phyloP scores from a whole-genome alignment of 64 coral and sea anemone species.

The Astreopora myriophthalma region DNA sequence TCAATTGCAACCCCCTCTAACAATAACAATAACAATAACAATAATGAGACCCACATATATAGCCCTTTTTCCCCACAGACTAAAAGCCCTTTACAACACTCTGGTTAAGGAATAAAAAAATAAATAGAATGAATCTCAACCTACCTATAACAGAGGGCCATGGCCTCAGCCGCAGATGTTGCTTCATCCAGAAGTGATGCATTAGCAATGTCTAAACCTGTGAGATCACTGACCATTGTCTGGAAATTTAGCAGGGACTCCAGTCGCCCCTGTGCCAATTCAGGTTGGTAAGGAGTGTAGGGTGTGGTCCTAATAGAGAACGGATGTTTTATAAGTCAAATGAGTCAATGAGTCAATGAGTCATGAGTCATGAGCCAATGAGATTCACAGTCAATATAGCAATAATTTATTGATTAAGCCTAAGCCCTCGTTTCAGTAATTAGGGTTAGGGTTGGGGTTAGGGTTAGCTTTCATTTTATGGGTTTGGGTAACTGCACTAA shows the following conservation, averaged over 20 bases:
- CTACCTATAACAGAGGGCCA: constrained; percentile 94
- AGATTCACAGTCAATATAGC: constrained; percentile 1
- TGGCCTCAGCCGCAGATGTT: constrained; percentile 94
- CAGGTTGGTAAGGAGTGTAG: constrained; percentile 98
- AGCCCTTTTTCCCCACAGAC: neutral
- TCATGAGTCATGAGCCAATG: neutral
- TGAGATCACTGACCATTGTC: constrained; percentile 97
- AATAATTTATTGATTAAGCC: no score
- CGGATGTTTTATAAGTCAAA: no score
- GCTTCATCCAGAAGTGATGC: constrained; percentile 95
- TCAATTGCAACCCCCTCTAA: no score
- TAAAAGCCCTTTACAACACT: no score
- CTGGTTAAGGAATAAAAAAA: neutral
- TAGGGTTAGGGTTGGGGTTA: no score
- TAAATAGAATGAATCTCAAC: neutral
- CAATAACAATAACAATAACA: no score
- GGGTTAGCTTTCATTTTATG: no score
- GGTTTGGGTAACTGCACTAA: no score
- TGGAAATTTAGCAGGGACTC: constrained; percentile 97
- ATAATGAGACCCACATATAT: no score
- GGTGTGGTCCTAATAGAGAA: constrained; percentile 78
- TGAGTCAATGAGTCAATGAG: neutral
- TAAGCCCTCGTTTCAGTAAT: no score
- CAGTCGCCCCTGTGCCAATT: constrained; percentile 92
- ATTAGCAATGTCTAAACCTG: constrained; percentile 95